phyloP scores from a whole-genome alignment of 2,797 vertebrate species.

The Paguma larvata region DNA sequence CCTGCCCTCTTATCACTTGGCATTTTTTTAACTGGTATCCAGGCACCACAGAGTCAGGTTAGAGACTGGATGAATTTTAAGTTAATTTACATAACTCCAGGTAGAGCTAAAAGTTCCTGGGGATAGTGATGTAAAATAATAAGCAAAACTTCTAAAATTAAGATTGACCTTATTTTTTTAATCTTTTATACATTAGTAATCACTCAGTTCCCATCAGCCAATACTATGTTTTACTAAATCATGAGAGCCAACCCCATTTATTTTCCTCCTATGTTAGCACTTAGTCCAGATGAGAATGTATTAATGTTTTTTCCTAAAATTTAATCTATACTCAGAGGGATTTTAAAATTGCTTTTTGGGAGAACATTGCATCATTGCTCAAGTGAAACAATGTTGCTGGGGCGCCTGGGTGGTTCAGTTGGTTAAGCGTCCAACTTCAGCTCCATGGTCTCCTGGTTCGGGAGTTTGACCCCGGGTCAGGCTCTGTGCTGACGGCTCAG shows the following conservation, averaged over 20 bases:
- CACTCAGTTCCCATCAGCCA: background rate
- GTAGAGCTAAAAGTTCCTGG: constrained; percentile 39
- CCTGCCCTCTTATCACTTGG: background rate
- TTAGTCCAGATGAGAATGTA: background rate
- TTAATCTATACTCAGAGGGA: constrained; percentile 58
- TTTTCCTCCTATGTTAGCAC: background rate
- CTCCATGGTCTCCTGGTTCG: too few relatives aligned
- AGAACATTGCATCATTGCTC: constrained; percentile 37
- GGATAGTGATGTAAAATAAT: background rate
- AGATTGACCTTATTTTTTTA: constrained; percentile 23
- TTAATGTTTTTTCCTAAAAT: constrained; percentile 40
- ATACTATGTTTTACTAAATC: background rate
- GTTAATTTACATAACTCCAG: background rate
- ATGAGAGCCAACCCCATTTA: background rate
- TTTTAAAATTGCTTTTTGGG: constrained; percentile 55
- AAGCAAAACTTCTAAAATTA: constrained; percentile 46
- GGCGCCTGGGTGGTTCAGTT: too few relatives aligned
- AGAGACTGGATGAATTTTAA: constrained; percentile 4
- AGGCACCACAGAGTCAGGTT: constrained; percentile 4
- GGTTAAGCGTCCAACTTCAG: too few relatives aligned
- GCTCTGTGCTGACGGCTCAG: too few relatives aligned
- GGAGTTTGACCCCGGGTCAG: too few relatives aligned
- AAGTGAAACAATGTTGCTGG: constrained; percentile 46
- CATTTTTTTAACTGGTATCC: background rate
- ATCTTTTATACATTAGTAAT: constrained; percentile 17